Evolutionary conservation across 2,888 invertebrate genomes (phyloP), one percentile per base, ranked within the genome.

Genomic region (Hemithea aestivaria): DNA sequence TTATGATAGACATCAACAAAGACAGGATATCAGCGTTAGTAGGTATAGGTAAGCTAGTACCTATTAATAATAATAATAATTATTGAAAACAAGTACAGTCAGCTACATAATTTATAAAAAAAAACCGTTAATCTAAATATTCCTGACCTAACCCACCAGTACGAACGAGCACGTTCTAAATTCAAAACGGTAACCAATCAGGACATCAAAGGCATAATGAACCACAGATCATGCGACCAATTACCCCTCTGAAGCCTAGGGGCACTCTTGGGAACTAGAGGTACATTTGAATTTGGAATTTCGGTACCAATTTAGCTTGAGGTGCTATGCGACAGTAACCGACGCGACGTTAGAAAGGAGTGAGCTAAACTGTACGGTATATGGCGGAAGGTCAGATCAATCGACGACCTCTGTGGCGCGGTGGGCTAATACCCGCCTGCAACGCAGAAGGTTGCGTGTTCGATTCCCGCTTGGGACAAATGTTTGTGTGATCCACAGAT

Each of bases 251-350:
- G 80, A 80, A 76, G 81, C 87, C 78, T 57, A 72, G 57, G 78
- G 84, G 76, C 65, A 45, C 75, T 63, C 68, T 63, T 70, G 77
- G 82, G 81, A 74, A 74, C 72, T 45, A 16, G n/a, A 16, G 16
- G 16, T 16, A 64, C 62, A 79, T 87, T 87, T 83, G 82, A 84
- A 85, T 85, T 84, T 77, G 77, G 72, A 84, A 83, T 83, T 80
- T 80, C 58, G 80, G 80, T 71, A 78, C 76, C 84, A 84, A 85
- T 85, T 83, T 84, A 77, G 73, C 75, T 79, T 46, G 74, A 77
- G 80, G 80, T 80, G 81, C 74, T 62, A 71, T 65, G 80, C 79
- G 85, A 87, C 85, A 83, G 80, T 75, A 64, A 68, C 72, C 70
- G 48, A 71, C 74, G 67, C 63, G 62, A 59, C 56, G 58, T 54